Conservation (phyloP, 2,797 vertebrate species). For the Margarornis squamiger region DNA sequence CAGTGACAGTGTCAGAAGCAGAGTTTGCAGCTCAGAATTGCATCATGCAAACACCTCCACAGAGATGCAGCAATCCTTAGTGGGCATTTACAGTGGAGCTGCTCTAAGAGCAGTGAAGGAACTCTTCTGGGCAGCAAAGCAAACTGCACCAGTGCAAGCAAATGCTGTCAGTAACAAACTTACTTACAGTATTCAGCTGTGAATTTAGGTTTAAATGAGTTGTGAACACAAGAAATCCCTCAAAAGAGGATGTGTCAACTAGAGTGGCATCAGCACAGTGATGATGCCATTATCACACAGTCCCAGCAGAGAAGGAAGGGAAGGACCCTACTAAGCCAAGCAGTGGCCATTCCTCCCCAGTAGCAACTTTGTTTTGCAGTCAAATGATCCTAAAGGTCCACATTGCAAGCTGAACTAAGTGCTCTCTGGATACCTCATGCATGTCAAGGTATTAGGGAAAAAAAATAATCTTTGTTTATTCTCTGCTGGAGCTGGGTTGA, state of each 20-base stretch:
- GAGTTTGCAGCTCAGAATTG: background rate
- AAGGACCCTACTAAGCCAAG: background rate
- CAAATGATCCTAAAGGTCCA: background rate
- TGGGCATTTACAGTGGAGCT: background rate
- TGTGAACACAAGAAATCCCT: background rate
- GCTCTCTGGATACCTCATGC: background rate
- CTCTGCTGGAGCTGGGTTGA: background rate
- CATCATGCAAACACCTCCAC: background rate
- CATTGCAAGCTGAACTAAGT: background rate
- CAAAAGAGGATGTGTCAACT: background rate
- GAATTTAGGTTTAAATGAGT: background rate
- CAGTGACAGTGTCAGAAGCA: rapidly evolving
- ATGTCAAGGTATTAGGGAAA: background rate
- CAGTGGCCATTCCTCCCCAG: background rate
- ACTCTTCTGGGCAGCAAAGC: background rate
- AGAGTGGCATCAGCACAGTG: background rate
- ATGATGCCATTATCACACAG: background rate
- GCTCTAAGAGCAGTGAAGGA: background rate
- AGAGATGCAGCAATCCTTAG: too few relatives aligned
- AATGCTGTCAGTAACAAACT: too few relatives aligned
- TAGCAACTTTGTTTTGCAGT: background rate
- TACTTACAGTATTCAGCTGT: background rate
- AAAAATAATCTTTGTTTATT: background rate
- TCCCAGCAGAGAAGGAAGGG: background rate
- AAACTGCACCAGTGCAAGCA: background rate